Base-by-base conservation (phyloP, 2,888 invertebrate species). In the Monopis laevigella region DNA sequence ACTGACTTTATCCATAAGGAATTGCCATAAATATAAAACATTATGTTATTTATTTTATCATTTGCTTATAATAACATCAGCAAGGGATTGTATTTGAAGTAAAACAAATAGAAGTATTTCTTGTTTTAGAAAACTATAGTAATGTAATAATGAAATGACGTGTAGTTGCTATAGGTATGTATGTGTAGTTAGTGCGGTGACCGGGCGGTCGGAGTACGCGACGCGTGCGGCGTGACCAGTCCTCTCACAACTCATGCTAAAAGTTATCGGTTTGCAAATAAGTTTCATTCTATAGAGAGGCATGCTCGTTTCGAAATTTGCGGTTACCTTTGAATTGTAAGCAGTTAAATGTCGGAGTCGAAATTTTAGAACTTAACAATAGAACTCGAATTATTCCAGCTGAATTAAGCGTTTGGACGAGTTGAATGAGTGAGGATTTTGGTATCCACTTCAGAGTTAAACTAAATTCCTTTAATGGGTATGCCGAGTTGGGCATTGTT, bases 271-370 rank as follows among this genome's bases (percentile, higher is more conserved):
- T 73, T 73, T 70, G 68, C 73, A 66, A 74, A 74, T 75, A 75
- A 75, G 68, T 75, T 74, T 62, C 59, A 58, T 70, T 68, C 70
- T 68, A 70, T 69, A 64, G 64, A 61, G 58, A 58, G 55, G 59
- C 69, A 70, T 65, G 71, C 68, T 74, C 71, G 65, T 74, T 70
- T 65, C 67, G 54, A 74, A 74, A 70, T 74, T 74, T 74, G 77
- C 63, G 75, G 75, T 72, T 74, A 74, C 77, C 75, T 75, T 74
- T 77, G 75, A 73, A 75, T 72, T 72, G 74, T 75, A 75, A 75
- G 75, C 73, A 73, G 74, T 74, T 73, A 71, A 73, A 77, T 71
- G 75, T 73, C 68, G 65, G 71, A 69, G 65, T 72, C 65, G 65
- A 69, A 73, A 70, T 75, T 75, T 72, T 58, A 65, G 60, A 74